A percentile compares a stretch with the other conserved stretches of the same genome.
Evolutionary conservation across 2,797 vertebrate genomes (phyloP).

Genomic region (Crenuchus spilurus): DNA sequence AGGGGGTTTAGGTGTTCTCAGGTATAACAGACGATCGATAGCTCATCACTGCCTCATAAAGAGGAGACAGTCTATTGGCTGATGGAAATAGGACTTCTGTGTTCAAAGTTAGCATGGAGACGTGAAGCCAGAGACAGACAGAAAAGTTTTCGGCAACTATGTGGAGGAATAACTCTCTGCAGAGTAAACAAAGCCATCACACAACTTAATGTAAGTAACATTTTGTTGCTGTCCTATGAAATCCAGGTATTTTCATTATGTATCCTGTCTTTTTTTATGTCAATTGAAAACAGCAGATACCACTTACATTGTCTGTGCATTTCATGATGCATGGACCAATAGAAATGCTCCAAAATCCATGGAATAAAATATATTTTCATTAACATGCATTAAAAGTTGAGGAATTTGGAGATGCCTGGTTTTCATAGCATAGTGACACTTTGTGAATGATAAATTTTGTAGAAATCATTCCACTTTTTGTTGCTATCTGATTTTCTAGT

Average conservation of each 20-base stretch:
- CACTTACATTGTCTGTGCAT: no score
- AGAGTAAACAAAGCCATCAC: not conserved
- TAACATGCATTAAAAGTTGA: no score
- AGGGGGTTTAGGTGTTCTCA: slow-evolving; percentile 20
- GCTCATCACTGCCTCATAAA: slow-evolving; percentile 51
- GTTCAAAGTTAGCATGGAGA: slow-evolving; percentile 18
- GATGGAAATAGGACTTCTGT: slow-evolving; percentile 28
- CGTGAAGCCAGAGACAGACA: slow-evolving; percentile 1
- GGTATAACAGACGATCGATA: slow-evolving; percentile 54
- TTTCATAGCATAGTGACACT: no score
- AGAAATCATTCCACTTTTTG: not conserved
- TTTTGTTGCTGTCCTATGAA: no score
- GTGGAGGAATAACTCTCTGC: not conserved
- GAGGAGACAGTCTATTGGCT: slow-evolving; percentile 18
- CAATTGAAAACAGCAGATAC: no score
- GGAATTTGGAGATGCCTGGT: no score
- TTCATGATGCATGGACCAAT: no score
- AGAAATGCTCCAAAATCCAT: no score
- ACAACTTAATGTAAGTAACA: not conserved
- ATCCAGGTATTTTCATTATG: no score
- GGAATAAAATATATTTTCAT: no score
- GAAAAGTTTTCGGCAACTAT: slow-evolving; percentile 5
- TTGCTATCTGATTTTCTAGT: slow-evolving; percentile 70
- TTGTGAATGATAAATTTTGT: slow-evolving; percentile 15
- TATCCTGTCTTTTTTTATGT: no score